Base-by-base conservation (phyloP, 23 tunicate species). In the Halocynthia aurantium region DNA sequence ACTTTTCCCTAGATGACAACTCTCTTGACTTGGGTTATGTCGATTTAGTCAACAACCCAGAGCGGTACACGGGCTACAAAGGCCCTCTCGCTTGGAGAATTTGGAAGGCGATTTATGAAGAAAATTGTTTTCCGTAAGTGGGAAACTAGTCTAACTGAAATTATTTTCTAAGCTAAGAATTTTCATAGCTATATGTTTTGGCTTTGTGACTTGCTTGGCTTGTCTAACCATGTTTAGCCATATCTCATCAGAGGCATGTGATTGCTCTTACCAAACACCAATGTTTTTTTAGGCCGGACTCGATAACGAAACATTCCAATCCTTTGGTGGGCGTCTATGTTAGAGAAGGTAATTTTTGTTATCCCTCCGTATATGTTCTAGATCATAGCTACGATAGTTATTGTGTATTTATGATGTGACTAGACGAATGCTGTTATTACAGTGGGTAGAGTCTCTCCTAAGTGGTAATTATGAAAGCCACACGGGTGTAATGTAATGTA, bases 91-190 rank as follows among this genome's bases (percentile, higher is more conserved):
- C 98, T 6, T 80, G 86, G 85, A 76, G 93, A 75, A 86, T 93
- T 6, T 93, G 98, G 98, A 83, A 70, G 71, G 88, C 98, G 8
- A 93, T 93, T 57, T 93, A 93, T 76, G 98, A 93, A 86, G 98
- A 93, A 62, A 93, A 93, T 66, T 93, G 98, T 70, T 93, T 93
- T 54, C 62, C 70, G 98, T 84, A 55, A 52, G 86, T 51, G 49
- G 19, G 19, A 50, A 50, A 15, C 13, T 52, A 9, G 51, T 2
- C 57, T 5, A 71, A 51, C 57, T 52, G 1, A 9, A 68, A 71
- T 10, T 9, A 71, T 71, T 31, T 31, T 31, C 44, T 31, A 1
- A 31, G 44, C 44, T 4, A 31, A 31, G 44, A 31, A 31, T 31
- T 31, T 31, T 31, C 44, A 0, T 31, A 31, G 44, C 44, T 31